Conservation (phyloP, 1,140 invertebrate species). For the Venustaconcha ellipsiformis region DNA sequence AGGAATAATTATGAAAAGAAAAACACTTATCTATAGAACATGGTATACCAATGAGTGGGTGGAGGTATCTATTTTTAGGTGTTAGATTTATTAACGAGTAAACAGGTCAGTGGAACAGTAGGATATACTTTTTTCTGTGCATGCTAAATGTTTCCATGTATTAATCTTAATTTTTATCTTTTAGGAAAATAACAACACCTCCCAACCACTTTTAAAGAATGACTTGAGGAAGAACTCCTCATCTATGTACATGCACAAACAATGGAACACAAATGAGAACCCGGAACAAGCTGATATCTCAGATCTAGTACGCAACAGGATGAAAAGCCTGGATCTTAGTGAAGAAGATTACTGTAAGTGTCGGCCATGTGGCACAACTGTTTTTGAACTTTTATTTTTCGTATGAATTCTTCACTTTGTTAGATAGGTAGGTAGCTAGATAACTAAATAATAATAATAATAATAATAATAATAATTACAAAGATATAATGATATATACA, state of each 20-base stretch:
- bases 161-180: no score
- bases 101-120: not conserved
- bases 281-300: constrained; percentile 31
- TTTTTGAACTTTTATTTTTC: not conserved
- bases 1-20: no score
- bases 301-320: constrained; percentile 33
- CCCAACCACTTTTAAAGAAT: not conserved
- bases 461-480: no score
- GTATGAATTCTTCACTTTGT: not conserved
- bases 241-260: not conserved
- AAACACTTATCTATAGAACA: no score
- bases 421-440: constrained; percentile 4
- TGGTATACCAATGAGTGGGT: no score
- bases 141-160: not conserved
- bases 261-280: constrained; percentile 9
- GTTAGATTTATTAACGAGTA: no score
- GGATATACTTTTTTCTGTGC: not conserved
- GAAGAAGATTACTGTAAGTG: constrained; percentile 42
- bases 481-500: no score
- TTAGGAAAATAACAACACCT: not conserved
- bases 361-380: not conserved
- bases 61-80: no score
- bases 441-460: constrained; percentile 2
- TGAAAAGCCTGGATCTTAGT: constrained; percentile 32
- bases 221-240: not conserved